Evolutionary conservation across 2,113 vertebrate genomes (phyloP), one percentile per base, ranked within the genome.

Genomic region (Albula goreensis): DNA sequence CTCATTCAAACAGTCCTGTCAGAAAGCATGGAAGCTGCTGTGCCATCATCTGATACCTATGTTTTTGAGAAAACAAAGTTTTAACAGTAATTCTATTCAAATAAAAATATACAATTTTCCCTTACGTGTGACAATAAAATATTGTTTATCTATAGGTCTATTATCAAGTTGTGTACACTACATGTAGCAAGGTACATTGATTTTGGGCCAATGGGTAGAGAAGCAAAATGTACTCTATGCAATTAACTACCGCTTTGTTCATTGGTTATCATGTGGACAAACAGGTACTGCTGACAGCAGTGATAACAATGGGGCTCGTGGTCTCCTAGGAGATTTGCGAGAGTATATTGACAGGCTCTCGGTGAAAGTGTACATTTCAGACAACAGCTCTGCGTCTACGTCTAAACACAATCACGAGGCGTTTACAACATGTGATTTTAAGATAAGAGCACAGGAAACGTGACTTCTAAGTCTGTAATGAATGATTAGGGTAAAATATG

Each of bases 281-380:
- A 85, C 82, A 83, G 82, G 70, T 66, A 83, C 78, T 78, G 63
- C 57, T 87, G 86, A 84, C 60, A 82, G 78, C 49, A 83, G 80
- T 31, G 19, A 84, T 82, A 82, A 85, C 53, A 83, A 83, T 31
- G 12, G 10, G 80, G 49, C 66, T 78, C 50, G 22, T 83, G 13
- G 31, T 84, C 60, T 84, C 57, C 31, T 78, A 83, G 83, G 53
- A 85, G 81, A 83, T 81, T 48, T 77, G 51, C 50, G 50, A 50
- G 86, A 31, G 50, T 57, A 78, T 51, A 48, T 52, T 31, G 53
- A 83, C 51, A 80, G 48, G 70, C 80, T 85, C 66, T 50, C 57
- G 51, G 78, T 82, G 63, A 25, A 9, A 83, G 19, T 17, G 78
- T 48, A 48, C 74, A 63, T 86, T 86, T 82, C 31, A 77, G 79